A percentile compares a stretch with the other conserved stretches of the same genome.
phyloP scores from a whole-genome alignment of 1,140 invertebrate species.

The Monomorium pharaonis region DNA sequence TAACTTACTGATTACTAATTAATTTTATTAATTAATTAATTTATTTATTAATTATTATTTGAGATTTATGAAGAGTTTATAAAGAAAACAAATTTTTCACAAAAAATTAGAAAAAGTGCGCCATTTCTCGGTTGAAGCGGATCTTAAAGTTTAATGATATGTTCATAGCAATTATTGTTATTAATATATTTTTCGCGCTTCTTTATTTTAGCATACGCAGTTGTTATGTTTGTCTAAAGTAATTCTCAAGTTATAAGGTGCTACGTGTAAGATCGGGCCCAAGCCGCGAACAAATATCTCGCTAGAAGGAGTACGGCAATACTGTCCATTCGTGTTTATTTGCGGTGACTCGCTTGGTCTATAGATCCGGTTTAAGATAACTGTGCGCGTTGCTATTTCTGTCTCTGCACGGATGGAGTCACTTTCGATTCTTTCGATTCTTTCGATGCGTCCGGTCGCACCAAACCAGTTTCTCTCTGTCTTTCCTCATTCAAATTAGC shows the following conservation, averaged over 20 bases:
- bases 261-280: not conserved
- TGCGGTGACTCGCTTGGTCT: not conserved
- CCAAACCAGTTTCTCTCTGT: constrained; percentile 64
- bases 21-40: too few species aligned
- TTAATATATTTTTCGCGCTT: too few species aligned
- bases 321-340: not conserved
- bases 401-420: constrained; percentile 28
- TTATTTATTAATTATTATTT: too few species aligned
- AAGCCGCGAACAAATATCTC: not conserved
- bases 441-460: constrained; percentile 32
- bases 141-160: too few species aligned
- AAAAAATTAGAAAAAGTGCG: too few species aligned
- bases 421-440: constrained; percentile 65
- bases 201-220: too few species aligned
- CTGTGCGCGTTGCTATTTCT: constrained; percentile 29
- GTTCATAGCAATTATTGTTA: too few species aligned
- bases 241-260: not conserved
- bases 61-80: too few species aligned
- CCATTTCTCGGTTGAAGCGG: too few species aligned
- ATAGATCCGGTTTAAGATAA: constrained; percentile 20
- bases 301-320: not conserved
- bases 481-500: constrained; percentile 51
- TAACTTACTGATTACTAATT: not conserved
- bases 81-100: too few species aligned
- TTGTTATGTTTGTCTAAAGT: too few species aligned